Conservation (phyloP, 1,140 invertebrate genomes). For the Drosophila truncata region DNA sequence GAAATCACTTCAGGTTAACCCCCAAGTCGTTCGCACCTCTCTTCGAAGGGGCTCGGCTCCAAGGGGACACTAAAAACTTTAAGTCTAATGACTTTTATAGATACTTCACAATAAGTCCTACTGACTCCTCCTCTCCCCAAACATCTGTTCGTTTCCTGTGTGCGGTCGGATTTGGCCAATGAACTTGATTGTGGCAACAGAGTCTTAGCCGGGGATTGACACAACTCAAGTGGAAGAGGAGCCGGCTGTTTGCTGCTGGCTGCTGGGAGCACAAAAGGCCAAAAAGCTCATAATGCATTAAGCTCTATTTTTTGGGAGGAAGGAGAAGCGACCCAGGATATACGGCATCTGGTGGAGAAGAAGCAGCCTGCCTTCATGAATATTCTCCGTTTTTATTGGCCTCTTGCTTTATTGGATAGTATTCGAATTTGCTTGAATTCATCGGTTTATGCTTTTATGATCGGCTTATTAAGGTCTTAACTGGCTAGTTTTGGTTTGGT, state of each 20-base stretch:
- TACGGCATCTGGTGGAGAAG: not conserved
- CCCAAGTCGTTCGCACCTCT: constrained; percentile 47
- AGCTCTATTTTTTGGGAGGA: constrained; percentile 7
- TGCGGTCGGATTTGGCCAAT: constrained; percentile 51
- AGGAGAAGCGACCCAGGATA: constrained; percentile 1
- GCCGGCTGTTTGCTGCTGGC: constrained; percentile 4
- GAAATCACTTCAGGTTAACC: constrained; percentile 62
- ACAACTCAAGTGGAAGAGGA: constrained; percentile 55
- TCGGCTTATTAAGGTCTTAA: constrained; percentile 28
- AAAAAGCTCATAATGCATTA: constrained; percentile 61
- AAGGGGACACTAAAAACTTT: constrained; percentile 52
- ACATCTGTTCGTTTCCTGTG: constrained; percentile 3
- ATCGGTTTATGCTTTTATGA: constrained; percentile 31
- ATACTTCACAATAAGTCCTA: constrained; percentile 48
- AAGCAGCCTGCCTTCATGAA: constrained; percentile 4
- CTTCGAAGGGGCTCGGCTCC: constrained; percentile 7
- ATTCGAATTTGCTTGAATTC: constrained; percentile 14
- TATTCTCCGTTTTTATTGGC: constrained; percentile 48
- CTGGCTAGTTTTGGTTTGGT: constrained; percentile 5
- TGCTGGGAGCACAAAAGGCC: constrained; percentile 30
- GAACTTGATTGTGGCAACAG: constrained; percentile 65
- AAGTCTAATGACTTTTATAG: constrained; percentile 75
- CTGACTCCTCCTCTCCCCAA: not conserved
- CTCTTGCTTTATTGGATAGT: constrained; percentile 21
- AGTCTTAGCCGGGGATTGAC: constrained; percentile 57